These are phyloP conservation scores for Cantharis nigra DNA, from an alignment of 2,888 invertebrate species.

Conservation along the genomic window DNA sequence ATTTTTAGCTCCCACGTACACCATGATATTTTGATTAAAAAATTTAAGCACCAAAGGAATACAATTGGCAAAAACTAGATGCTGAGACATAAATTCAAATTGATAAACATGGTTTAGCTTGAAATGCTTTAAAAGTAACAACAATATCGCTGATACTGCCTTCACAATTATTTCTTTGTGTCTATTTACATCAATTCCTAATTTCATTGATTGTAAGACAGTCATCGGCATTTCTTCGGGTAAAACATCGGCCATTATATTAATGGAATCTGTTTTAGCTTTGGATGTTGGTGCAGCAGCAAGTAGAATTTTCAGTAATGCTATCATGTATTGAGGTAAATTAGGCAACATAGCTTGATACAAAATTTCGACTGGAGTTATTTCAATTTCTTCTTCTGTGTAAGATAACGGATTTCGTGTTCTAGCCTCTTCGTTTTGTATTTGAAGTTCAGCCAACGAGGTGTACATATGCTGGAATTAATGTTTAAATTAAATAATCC, in stretches of 20 bases:
- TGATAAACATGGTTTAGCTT: conserved; percentile 98
- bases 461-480: conserved; percentile 83
- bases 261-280: conserved; percentile 95
- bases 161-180: conserved; percentile 99
- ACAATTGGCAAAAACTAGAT: conserved; percentile 98
- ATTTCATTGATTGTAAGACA: conserved; percentile 89
- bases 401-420: conserved; percentile 88
- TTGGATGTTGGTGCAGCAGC: conserved; percentile 99
- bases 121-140: conserved; percentile 94
- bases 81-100: conserved; percentile 99
- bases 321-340: conserved; percentile 97
- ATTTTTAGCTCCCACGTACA: conserved; percentile 94
- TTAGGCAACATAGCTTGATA: conserved; percentile 95
- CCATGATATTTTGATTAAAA: conserved; percentile 96
- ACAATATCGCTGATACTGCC: conserved; percentile 86
- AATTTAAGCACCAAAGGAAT: conserved; percentile 98
- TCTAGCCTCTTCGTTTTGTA: conserved; percentile 88
- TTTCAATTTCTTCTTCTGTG: conserved; percentile 76
- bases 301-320: conserved; percentile 91
- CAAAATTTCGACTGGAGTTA: conserved; percentile 84
- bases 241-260: conserved; percentile 96
- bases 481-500: background rate
- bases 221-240: conserved; percentile 99
- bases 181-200: conserved; percentile 96
- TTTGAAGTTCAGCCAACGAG: conserved; percentile 90